Percentiles rank a stretch among this genome's conserved stretches.
phyloP scores from a whole-genome alignment of 2,888 invertebrate genomes.

The Tinea trinotella region DNA sequence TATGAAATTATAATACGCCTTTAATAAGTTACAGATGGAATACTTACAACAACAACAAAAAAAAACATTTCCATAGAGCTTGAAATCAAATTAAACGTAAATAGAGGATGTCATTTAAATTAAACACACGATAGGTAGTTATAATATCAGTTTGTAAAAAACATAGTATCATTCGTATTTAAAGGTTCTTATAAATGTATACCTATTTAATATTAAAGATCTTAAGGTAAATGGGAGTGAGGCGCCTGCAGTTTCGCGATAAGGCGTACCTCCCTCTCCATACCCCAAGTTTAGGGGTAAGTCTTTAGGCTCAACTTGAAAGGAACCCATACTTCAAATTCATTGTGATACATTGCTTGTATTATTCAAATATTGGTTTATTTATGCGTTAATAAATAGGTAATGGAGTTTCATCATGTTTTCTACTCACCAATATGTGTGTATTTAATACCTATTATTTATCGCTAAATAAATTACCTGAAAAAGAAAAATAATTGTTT shows the following conservation, averaged over 20 bases:
- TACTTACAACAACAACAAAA: too few relatives aligned
- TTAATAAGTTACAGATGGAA: too few relatives aligned
- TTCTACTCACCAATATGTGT: neutral
- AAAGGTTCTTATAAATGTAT: constrained; percentile 36
- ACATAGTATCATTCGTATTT: constrained; percentile 25
- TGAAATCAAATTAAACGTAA: too few relatives aligned
- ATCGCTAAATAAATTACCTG: constrained; percentile 7
- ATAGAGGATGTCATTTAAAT: too few relatives aligned
- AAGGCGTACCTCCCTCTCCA: constrained; percentile 46
- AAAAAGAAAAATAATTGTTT: constrained; percentile 2
- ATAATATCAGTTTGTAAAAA: too few relatives aligned
- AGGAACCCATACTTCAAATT: constrained; percentile 68
- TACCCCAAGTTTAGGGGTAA: constrained; percentile 45
- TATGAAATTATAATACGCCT: too few relatives aligned
- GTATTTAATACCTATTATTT: neutral
- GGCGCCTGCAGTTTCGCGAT: constrained; percentile 70
- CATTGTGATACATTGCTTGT: constrained; percentile 61
- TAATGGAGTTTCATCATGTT: neutral
- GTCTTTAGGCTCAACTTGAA: constrained; percentile 45
- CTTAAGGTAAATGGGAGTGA: constrained; percentile 64
- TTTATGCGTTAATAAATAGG: too few relatives aligned
- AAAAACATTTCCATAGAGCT: too few relatives aligned
- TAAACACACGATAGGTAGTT: too few relatives aligned
- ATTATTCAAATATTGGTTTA: neutral
- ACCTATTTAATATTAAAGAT: constrained; percentile 72